phyloP scores from a whole-genome alignment of 1,140 invertebrate species.

The Zeugodacus cucurbitae region DNA sequence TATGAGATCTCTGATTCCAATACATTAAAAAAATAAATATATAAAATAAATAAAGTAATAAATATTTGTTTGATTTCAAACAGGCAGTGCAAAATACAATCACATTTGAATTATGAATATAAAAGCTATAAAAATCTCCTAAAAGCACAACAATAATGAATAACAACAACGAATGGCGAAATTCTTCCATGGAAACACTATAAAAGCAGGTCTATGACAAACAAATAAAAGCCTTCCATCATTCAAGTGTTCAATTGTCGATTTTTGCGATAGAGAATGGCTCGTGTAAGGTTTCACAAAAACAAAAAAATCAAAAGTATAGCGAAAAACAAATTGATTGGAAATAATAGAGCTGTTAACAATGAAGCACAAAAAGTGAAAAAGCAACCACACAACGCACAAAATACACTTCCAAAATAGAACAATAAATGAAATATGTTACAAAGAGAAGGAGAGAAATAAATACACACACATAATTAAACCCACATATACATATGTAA shows the following conservation, averaged over 20 bases:
- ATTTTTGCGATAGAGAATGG: background rate
- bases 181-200: background rate
- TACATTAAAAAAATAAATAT: no score
- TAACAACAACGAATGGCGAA: background rate
- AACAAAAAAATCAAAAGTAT: background rate
- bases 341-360: background rate
- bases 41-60: no score
- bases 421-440: background rate
- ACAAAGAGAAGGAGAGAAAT: background rate
- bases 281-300: background rate
- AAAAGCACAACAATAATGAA: background rate
- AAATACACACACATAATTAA: background rate
- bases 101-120: background rate
- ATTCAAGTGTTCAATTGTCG: background rate
- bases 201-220: background rate
- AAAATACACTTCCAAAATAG: conserved; percentile 14
- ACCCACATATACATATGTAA: background rate
- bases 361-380: conserved; percentile 4
- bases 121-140: background rate
- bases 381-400: background rate
- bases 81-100: background rate
- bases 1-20: no score
- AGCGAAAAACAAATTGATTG: background rate
- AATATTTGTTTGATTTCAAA: background rate
- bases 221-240: background rate